Evolutionary conservation across 2,113 vertebrate species (phyloP).

Genomic region (Origma solitaria): DNA sequence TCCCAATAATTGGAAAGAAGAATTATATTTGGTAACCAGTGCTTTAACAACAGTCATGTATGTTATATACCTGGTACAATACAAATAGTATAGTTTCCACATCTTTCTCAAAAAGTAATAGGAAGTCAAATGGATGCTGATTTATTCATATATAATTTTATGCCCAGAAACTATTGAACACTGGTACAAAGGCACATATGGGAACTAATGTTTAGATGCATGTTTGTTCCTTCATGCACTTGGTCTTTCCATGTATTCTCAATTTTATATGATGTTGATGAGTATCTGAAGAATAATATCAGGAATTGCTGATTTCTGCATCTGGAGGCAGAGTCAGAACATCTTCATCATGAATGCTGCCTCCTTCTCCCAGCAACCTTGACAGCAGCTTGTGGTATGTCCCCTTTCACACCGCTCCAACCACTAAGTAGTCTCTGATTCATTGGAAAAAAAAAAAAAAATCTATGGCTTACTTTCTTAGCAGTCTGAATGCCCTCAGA

Average conservation of each 20-base stretch:
- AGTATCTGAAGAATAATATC: not conserved
- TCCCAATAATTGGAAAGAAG: not conserved
- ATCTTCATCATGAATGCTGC: fast-evolving
- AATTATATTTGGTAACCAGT: not conserved
- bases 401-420: not conserved
- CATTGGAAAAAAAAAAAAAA: not conserved
- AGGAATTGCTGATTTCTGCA: not conserved
- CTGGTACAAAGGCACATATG: not conserved
- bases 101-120: not conserved
- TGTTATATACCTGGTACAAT: not conserved
- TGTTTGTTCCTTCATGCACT: not conserved
- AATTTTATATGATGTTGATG: not conserved
- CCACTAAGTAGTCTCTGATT: not conserved
- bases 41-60: not conserved
- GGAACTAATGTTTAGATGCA: not conserved
- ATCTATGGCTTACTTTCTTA: not conserved
- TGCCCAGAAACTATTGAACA: not conserved
- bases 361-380: fast-evolving
- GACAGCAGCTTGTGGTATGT: not conserved
- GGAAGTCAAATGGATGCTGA: not conserved
- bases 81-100: not conserved
- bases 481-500: not conserved
- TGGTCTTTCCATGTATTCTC: not conserved
- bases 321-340: not conserved
- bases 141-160: not conserved